Base-by-base conservation (phyloP, 2,113 vertebrate genomes). In the Lepidiolamprologus cunningtoni region DNA sequence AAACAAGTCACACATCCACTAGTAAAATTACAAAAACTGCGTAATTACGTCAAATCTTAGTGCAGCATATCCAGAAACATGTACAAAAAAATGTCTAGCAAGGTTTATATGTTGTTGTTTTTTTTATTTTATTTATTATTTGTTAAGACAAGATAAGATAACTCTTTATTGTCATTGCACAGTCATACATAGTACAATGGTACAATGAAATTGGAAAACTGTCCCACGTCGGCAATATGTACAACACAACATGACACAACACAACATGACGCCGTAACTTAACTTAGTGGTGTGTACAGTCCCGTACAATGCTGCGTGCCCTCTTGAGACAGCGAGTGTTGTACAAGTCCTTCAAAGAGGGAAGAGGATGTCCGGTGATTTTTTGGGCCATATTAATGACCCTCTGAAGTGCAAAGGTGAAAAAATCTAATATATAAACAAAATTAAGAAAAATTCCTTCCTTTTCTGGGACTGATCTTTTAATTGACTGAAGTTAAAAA, bases 191-290 rank as follows among this genome's bases (percentile, higher is more conserved):
- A 19, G 57, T 33, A 61, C 26, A 61, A 61, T 61, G 5, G 26
- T 31, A 61, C 14, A 61, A 61, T 61, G 57, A 61, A 61, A 10
- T 6, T 61, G 57, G 57, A 31, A 61, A 61, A 61, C 57, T 17
- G 14, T 31, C 26, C 57, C 26, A 31, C 1, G 2, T 31, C 2
- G 0, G 14, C 8, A 61, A 9, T 6, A 61, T 1, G 1, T 61
- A 61, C 57, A 31, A 61, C 14, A 31, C 26, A 58, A 58, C 55
- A 37, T 37, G 35, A 37, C 35, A 37, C 2, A 1, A 26, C 54
- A 28, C 23, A 28, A 57, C 55, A 31, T 16, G 13, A 3, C 23
- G 1, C 33, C 1, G 33, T 35, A 26, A 28, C 23, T 58, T 58
- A 31, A 17, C 55, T 9, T 58, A 58, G 14, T 58, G 26, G 14